Base-by-base conservation (phyloP, 2,113 vertebrate genomes). In the Rhombomys opimus region DNA sequence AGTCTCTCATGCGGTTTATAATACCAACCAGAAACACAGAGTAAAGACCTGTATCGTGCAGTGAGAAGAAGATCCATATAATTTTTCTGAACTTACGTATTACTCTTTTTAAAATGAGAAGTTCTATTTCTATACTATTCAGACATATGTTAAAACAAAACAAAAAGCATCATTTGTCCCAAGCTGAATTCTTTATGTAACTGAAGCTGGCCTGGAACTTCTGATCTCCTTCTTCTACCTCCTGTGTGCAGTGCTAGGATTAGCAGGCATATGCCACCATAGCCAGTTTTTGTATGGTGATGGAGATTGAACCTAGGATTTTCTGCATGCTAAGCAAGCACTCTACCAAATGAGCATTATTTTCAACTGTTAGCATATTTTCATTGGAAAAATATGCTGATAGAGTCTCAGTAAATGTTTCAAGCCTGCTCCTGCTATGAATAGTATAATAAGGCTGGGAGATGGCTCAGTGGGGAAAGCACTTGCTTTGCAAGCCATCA, bases 41-140 rank as follows among this genome's bases (percentile, higher is more conserved):
- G 72, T 70, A 25, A 80, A 88, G 46, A 72, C 77, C 3, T 88
- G 70, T n/a, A 35, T 73, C 86, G 50, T 23, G 8, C 27, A 73
- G 85, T 59, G 30, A 68, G 11, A 18, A 52, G 22, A 46, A 73
- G 18, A 59, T 38, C 25, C 68, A 65, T 57, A 65, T 1, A 80
- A 4, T 20, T 57, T 93, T 91, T 25, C 80, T 75, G 23, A 94
- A 78, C 67, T 75, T 93, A 78, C 32, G 20, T 32, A 22, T 8
- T 90, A 72, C 54, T 93, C 90, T 89, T 93, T 87, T 93, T 89
- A 94, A 94, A 46, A 86, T 52, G n/a, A n/a, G 4, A 88, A 59
- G 46, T 54, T 94, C 27, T 93, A 75, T 30, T 23, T 57, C 59
- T 80, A 59, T 91, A 25, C 61, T 75, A 91, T 1, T 87, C 27